Conservation (phyloP, 2,888 invertebrate genomes). For the Protophormia terraenovae region DNA sequence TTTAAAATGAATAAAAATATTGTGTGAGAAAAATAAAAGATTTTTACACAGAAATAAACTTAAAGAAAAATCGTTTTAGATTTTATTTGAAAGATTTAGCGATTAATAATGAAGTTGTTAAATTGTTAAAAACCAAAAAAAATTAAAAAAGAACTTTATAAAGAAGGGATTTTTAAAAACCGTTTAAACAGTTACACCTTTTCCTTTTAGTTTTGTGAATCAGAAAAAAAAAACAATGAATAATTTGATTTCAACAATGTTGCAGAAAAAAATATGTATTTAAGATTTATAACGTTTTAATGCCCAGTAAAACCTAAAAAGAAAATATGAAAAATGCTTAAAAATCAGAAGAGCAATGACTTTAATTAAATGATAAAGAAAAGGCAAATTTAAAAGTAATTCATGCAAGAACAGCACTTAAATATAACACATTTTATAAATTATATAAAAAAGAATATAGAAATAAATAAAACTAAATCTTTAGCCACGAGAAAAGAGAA, state of each 20-base stretch:
- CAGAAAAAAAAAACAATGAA: background rate
- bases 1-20: background rate
- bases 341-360: conserved; percentile 67
- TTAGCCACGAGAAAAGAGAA: conserved; percentile 29
- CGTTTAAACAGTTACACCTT: conserved; percentile 33
- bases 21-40: background rate
- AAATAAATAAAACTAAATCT: background rate
- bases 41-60: background rate
- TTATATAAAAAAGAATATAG: background rate
- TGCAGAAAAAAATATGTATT: background rate
- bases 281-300: background rate
- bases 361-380: conserved; percentile 72
- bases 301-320: background rate
- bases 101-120: conserved; percentile 71
- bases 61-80: conserved; percentile 62
- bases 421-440: background rate
- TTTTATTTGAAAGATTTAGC: conserved; percentile 69
- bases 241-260: conserved; percentile 53
- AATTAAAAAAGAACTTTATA: background rate
- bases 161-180: conserved; percentile 11
- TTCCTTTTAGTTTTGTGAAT: no score
- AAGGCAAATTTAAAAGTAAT: conserved; percentile 50
- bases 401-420: conserved; percentile 47
- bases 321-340: background rate
- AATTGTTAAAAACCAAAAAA: background rate